Evolutionary conservation across 1,140 invertebrate species (phyloP).

Genomic region (Pseudachorutes palmiensis): DNA sequence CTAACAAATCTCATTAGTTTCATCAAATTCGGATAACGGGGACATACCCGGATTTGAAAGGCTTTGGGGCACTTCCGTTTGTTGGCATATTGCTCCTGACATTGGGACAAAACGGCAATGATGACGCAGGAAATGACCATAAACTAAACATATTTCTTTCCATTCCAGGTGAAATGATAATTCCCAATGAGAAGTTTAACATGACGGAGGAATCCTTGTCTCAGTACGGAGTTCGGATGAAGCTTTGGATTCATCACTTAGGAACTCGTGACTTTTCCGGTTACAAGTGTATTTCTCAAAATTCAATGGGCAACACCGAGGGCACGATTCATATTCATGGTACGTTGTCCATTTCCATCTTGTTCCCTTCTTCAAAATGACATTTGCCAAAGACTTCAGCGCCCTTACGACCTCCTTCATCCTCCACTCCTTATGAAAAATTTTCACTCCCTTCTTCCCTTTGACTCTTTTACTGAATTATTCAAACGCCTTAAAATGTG

Average conservation of each 20-base stretch:
- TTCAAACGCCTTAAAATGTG: neutral
- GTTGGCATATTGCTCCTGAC: neutral
- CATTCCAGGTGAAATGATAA: constrained; percentile 71
- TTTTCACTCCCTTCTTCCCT: constrained; percentile 6
- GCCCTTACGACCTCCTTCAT: neutral
- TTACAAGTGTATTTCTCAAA: constrained; percentile 87
- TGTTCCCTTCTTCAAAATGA: neutral
- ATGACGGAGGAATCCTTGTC: constrained; percentile 64
- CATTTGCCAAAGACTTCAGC: neutral
- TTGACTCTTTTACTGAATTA: constrained; percentile 1
- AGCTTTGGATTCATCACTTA: constrained; percentile 60
- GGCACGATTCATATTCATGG: constrained; percentile 78
- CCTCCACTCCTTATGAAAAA: neutral
- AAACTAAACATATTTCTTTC: too few species aligned
- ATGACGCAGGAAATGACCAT: too few species aligned
- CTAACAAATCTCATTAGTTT: constrained; percentile 35
- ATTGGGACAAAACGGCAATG: neutral
- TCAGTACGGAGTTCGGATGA: constrained; percentile 70
- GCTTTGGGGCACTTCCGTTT: neutral
- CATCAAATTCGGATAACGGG: constrained; percentile 28
- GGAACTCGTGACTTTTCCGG: constrained; percentile 69
- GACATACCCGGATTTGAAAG: too few species aligned
- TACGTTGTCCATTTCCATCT: constrained; percentile 42
- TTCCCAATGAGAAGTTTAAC: constrained; percentile 67
- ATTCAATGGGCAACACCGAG: constrained; percentile 75